phyloP scores from a whole-genome alignment of 2,797 vertebrate genomes.

The Diplodus puntazzo region DNA sequence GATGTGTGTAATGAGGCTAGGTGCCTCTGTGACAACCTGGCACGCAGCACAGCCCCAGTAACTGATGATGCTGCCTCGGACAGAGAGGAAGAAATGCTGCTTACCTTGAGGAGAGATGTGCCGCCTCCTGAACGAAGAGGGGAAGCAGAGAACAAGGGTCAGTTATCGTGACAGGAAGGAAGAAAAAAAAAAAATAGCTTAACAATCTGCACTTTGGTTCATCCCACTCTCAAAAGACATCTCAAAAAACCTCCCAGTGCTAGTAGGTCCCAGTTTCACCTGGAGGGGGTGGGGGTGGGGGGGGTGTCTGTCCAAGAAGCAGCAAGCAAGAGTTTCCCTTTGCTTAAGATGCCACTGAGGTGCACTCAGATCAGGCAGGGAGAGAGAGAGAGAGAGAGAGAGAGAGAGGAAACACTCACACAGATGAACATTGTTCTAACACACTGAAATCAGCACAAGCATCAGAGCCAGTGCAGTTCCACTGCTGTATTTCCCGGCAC shows the following conservation, averaged over 20 bases:
- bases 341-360: constrained; percentile 54
- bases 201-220: constrained; percentile 71
- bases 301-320: constrained; percentile 35
- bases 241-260: constrained; percentile 36
- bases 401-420: constrained; percentile 63
- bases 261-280: constrained; percentile 61
- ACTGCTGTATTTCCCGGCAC: constrained; percentile 87
- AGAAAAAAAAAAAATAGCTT: constrained; percentile 50
- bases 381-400: constrained; percentile 49
- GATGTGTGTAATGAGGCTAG: constrained; percentile 75
- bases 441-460: constrained; percentile 77
- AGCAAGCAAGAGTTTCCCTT: constrained; percentile 52
- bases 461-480: constrained; percentile 76
- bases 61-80: constrained; percentile 50
- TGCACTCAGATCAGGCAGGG: constrained; percentile 64
- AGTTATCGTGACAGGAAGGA: constrained; percentile 42
- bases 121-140: constrained; percentile 59
- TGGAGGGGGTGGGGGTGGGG: neutral
- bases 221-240: constrained; percentile 72
- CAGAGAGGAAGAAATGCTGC: constrained; percentile 44
- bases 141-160: constrained; percentile 38
- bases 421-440: constrained; percentile 76
- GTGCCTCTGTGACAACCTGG: constrained; percentile 72
- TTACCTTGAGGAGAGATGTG: constrained; percentile 77
- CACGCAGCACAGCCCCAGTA: constrained; percentile 58